These are phyloP conservation scores for Columbina picui DNA, from an alignment of 2,113 vertebrate genomes.

Conservation along the genomic window DNA sequence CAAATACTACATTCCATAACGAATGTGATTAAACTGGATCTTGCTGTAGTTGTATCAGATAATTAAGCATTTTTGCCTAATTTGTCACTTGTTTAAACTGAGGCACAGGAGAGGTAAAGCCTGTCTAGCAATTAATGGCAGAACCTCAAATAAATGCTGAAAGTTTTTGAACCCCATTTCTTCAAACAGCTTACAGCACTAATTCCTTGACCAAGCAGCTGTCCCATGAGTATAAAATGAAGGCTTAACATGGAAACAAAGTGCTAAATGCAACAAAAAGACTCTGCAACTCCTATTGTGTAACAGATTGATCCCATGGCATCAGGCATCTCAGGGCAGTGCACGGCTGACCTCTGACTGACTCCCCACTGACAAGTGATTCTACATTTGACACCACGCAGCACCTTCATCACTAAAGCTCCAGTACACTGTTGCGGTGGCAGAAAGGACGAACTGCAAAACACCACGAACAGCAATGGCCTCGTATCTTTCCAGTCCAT, in stretches of 20 bases:
- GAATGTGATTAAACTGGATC: background rate
- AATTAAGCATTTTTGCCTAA: background rate
- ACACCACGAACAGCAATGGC: accelerated
- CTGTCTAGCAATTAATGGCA: background rate
- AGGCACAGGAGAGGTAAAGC: background rate
- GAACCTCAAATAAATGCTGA: background rate
- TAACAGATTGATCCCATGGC: background rate
- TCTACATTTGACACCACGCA: accelerated
- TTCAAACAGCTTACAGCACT: background rate
- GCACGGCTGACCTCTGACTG: background rate
- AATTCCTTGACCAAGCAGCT: background rate
- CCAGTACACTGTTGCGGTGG: accelerated
- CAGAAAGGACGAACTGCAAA: background rate
- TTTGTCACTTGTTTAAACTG: background rate
- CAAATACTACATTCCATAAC: background rate
- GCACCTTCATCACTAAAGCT: background rate
- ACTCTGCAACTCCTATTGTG: background rate
- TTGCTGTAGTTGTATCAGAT: background rate
- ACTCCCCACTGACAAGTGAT: background rate
- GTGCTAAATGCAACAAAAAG: background rate
- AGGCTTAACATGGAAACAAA: background rate
- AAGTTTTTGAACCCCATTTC: background rate
- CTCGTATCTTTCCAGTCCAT: background rate
- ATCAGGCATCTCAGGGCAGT: background rate
- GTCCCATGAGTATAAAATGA: background rate